Conservation (phyloP, 2,797 vertebrate genomes). For the Propithecus deckenii region DNA sequence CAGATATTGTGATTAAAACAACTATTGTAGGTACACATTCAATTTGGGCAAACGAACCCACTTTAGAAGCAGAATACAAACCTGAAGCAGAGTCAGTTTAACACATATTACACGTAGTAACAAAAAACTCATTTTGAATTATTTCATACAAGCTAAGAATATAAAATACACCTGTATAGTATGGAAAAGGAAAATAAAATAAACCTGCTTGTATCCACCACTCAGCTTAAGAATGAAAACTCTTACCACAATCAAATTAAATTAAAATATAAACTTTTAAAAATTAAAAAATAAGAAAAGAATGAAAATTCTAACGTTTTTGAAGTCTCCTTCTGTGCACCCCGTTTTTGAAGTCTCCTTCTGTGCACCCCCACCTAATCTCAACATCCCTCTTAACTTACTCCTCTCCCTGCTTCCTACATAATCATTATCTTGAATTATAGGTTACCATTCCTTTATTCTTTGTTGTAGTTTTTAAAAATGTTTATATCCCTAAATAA, state of each 20-base stretch:
- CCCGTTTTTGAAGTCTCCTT: background rate
- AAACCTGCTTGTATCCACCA: background rate
- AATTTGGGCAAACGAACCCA: background rate
- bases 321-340: background rate
- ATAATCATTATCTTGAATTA: background rate
- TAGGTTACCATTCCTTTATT: background rate
- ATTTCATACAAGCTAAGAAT: background rate
- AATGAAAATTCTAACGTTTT: background rate
- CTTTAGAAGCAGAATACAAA: background rate
- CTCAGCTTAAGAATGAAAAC: background rate
- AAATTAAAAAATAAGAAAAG: background rate
- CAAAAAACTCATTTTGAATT: background rate
- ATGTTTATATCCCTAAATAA: background rate
- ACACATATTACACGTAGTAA: background rate
- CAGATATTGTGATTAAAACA: background rate
- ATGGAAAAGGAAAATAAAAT: slow-evolving; percentile 28
- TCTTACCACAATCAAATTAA: background rate
- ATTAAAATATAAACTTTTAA: background rate
- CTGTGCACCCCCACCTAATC: rapidly evolving
- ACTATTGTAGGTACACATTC: background rate
- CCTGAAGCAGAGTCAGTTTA: background rate
- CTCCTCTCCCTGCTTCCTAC: background rate
- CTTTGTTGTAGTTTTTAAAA: background rate
- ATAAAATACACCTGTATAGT: background rate
- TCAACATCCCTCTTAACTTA: background rate